Evolutionary conservation across 2,113 vertebrate genomes (phyloP), one percentile per base, ranked within the genome.

Genomic region (Heterotis niloticus): DNA sequence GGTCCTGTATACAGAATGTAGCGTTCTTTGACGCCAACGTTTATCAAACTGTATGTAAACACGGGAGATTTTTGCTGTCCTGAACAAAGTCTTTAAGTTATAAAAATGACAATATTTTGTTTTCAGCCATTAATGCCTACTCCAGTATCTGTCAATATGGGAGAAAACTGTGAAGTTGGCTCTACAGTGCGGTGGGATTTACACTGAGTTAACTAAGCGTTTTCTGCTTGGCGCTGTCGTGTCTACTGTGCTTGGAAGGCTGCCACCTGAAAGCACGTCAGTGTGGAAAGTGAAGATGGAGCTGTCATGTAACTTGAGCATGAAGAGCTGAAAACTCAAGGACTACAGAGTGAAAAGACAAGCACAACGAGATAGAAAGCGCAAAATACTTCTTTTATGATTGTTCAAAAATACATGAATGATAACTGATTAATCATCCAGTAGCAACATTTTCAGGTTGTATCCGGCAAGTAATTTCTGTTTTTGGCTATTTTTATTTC

Each of bases 31-130:
- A 59, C 56, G 51, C 13, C 23, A 44, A 59, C 26, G 26, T 74
- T 74, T 57, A 74, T 74, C 71, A 10, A 13, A 59, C 52, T 54
- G 13, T 57, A 24, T 74, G 71, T 74, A 74, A 59, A 74, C 71
- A 28, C 51, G 16, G 24, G 54, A 23, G 24, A 20, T 57, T 26
- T n/a, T 59, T 24, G 23, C 7, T 13, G 10, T 20, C 24, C 51
- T 56, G n/a, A 74, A 11, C 13, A 74, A n/a, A 13, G 0, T 74
- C 14, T 26, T 28, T 24, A 17, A 29, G 24, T 51, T 54, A 57
- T 7, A 57, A 18, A 73, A 73, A 23, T 52, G 23, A 57, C 11
- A 73, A 57, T 23, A 16, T 20, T 74, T 54, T 74, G 71, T 1
- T 28, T 14, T 14, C 5, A 26, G 26, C 57, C 34, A 44, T 54